Percentiles rank a stretch among this genome's conserved stretches.
phyloP scores from a whole-genome alignment of 2,797 vertebrate genomes.

The Darevskia mixta region DNA sequence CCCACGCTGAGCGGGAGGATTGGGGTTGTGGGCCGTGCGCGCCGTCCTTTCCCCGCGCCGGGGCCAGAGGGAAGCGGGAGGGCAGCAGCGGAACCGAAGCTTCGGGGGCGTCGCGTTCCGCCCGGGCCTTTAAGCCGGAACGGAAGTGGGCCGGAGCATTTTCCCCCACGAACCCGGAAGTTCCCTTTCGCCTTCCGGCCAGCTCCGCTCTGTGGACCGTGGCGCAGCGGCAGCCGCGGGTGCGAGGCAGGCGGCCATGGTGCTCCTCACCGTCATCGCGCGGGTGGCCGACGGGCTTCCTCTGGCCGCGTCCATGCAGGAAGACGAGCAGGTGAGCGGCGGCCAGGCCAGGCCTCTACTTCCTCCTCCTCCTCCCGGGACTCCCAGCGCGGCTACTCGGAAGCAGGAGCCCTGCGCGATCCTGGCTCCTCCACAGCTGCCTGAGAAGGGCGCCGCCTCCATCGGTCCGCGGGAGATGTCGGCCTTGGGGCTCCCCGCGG shows the following conservation, averaged over 20 bases:
- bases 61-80: too few relatives aligned
- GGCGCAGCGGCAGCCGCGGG: background rate
- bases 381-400: too few relatives aligned
- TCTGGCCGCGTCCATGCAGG: constrained; percentile 96
- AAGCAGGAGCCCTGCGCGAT: too few relatives aligned
- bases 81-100: background rate
- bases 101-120: background rate
- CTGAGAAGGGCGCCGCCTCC: too few relatives aligned
- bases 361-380: too few relatives aligned
- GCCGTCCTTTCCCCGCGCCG: too few relatives aligned
- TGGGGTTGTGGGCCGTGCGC: too few relatives aligned
- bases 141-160: constrained; percentile 11
- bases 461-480: too few relatives aligned
- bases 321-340: constrained; percentile 91
- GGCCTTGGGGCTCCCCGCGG: background rate
- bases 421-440: too few relatives aligned
- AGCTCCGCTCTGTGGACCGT: constrained; percentile 36
- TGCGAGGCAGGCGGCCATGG: constrained; percentile 78
- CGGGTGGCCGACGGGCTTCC: constrained; percentile 95
- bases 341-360: too few relatives aligned
- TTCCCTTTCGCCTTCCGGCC: constrained; percentile 37
- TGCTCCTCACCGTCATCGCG: constrained; percentile 96
- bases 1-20: too few relatives aligned
- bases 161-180: rapidly evolving
- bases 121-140: background rate